Base-by-base conservation (phyloP, 2,888 invertebrate species). In the Ophraella communa region DNA sequence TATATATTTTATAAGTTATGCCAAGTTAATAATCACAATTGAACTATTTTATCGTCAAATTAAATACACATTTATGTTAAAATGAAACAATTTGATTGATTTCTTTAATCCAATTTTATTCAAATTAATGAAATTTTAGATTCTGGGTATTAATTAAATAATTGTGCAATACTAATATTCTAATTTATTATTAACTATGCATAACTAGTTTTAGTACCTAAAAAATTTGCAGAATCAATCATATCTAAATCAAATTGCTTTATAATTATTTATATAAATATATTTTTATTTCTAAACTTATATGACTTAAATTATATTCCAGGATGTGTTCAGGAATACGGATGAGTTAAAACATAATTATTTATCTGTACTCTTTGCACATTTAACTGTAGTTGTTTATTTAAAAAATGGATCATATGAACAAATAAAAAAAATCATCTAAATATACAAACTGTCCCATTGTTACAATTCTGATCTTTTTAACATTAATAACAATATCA, bases 241-340 rank as follows among this genome's bases (percentile, higher is more conserved):
- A 51, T 51, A 51, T 51, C 49, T 39, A 17, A 51, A 51, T 51
- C 49, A 51, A 51, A 51, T 23, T 51, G 27, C 14, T 51, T 51
- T 27, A 21, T 47, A 21, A 20, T 7, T 51, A 51, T 47, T 47
- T 47, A 14, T 47, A n/a, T n/a, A n/a, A n/a, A n/a, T n/a, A 47
- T 4, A 47, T 21, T 47, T 47, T 47, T 17, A 39, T 39, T 47
- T 47, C 21, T 23, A n/a, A 23, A 23, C n/a, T n/a, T 47, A 23
- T 23, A 23, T 47, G 11, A 23, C 14, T 11, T 47, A 1, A 45
- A 45, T 45, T 20, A 45, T 21, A n/a, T 45, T 20, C 14, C 21
- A 5, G 11, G 20, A 20, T 21, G 2, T 23, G 23, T 47, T 8
- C 47, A 23, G n/a, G n/a, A 23, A 23, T 14, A 20, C 21, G 20